These are phyloP conservation scores for Spodoptera littoralis DNA, from an alignment of 2,888 invertebrate species.

Conservation along the genomic window DNA sequence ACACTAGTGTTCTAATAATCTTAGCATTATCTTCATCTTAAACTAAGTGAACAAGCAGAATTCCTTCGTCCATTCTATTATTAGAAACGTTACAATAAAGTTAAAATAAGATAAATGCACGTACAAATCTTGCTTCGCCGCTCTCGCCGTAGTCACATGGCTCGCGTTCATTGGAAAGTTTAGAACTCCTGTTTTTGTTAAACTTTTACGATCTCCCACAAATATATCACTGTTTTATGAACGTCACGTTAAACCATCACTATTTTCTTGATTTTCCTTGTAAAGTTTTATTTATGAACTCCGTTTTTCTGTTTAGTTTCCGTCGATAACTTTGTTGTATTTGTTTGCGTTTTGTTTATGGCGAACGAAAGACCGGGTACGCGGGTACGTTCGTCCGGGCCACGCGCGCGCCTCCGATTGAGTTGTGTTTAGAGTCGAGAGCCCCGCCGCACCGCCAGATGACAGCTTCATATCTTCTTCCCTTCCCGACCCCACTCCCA, in stretches of 20 bases:
- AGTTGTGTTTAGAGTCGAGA: conserved; percentile 58
- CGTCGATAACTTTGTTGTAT: conserved; percentile 50
- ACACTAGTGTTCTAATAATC: background rate
- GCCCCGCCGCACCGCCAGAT: conserved; percentile 71
- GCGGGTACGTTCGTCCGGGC: conserved; percentile 57
- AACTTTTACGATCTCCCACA: conserved; percentile 74
- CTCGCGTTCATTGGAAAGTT: conserved; percentile 80
- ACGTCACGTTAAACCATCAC: conserved; percentile 72
- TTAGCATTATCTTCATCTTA: conserved; percentile 11
- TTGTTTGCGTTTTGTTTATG: conserved; percentile 63
- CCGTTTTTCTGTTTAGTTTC: conserved; percentile 51
- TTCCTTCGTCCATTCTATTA: conserved; percentile 63
- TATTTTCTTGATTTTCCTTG: conserved; percentile 40
- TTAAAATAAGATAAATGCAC: conserved; percentile 77
- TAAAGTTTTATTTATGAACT: conserved; percentile 55
- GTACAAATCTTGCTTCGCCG: conserved; percentile 79
- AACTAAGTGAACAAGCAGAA: conserved; percentile 42
- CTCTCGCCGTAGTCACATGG: conserved; percentile 84
- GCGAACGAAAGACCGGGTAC: conserved; percentile 43
- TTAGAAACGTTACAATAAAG: conserved; percentile 74
- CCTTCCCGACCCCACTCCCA: conserved; percentile 70
- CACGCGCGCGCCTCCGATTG: conserved; percentile 76
- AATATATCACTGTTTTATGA: conserved; percentile 72
- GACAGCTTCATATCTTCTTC: conserved; percentile 80
- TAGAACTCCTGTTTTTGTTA: conserved; percentile 78